Evolutionary conservation across 2,113 vertebrate species (phyloP).

Genomic region (Sander vitreus): DNA sequence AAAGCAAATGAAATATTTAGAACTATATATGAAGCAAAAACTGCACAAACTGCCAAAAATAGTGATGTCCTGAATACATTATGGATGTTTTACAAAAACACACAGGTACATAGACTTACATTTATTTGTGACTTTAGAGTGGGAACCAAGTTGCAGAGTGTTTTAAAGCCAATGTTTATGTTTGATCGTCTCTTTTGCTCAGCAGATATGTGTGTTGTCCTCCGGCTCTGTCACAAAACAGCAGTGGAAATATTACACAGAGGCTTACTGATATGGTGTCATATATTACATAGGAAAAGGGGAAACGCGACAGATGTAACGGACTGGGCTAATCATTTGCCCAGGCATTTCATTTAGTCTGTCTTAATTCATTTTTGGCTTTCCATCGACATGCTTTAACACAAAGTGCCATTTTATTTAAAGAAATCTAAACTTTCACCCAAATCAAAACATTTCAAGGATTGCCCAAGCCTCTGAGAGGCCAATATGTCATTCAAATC

Average conservation of each 20-base stretch:
- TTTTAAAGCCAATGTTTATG: constrained; percentile 93
- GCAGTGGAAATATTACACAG: constrained; percentile 8
- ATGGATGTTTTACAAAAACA: background rate
- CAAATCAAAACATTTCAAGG: background rate
- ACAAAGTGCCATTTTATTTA: background rate
- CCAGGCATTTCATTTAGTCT: background rate
- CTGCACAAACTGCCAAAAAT: background rate
- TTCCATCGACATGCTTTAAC: background rate
- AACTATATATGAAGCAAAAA: background rate
- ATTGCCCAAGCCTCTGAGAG: constrained; percentile 34
- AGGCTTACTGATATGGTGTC: background rate
- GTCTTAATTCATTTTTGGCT: background rate
- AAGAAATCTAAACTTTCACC: background rate
- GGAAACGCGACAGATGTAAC: background rate
- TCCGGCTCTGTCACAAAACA: constrained; percentile 84
- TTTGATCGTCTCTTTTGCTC: constrained; percentile 96
- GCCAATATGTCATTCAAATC: background rate
- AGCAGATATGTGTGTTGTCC: constrained; percentile 91
- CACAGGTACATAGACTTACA: constrained; percentile 76
- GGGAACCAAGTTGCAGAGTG: constrained; percentile 90
- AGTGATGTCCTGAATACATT: background rate
- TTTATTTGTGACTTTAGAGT: constrained; percentile 86
- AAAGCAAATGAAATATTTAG: background rate
- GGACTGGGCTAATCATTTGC: background rate
- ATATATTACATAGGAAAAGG: constrained; percentile 1